Evolutionary conservation across 2,888 invertebrate species (phyloP).

Genomic region (Aproaerema taeniolella): DNA sequence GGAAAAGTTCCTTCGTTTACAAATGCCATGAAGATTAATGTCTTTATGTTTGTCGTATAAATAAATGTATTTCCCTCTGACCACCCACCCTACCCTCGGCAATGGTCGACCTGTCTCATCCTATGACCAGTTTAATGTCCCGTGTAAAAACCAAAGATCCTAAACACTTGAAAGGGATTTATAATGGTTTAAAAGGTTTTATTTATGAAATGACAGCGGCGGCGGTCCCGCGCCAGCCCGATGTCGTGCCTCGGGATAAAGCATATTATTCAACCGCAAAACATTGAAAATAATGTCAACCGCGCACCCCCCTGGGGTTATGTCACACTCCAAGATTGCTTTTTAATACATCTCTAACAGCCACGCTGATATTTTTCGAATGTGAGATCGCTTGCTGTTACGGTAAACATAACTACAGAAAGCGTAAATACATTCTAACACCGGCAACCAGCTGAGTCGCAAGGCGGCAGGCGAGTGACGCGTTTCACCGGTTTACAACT

Average conservation of each 20-base stretch:
- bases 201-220: constrained; percentile 22
- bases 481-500: too few relatives aligned
- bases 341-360: constrained; percentile 9
- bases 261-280: constrained; percentile 17
- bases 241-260: constrained; percentile 17
- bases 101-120: too few relatives aligned
- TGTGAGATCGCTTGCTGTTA: too few relatives aligned
- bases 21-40: constrained; percentile 9
- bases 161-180: constrained; percentile 21
- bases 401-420: too few relatives aligned
- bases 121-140: too few relatives aligned
- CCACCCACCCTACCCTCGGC: too few relatives aligned
- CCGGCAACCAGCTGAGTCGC: too few relatives aligned
- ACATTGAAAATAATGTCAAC: constrained; percentile 8
- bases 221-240: too few relatives aligned
- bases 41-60: too few relatives aligned
- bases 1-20: constrained; percentile 13
- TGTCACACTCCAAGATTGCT: constrained; percentile 8
- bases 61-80: too few relatives aligned
- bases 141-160: constrained; percentile 11
- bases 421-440: too few relatives aligned
- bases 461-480: too few relatives aligned
- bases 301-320: neutral
- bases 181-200: constrained; percentile 24
- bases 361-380: constrained; percentile 4